A percentile compares a stretch with the other conserved stretches of the same genome.
These are phyloP conservation scores for Cheilosia grossa DNA, from an alignment of 2,888 invertebrate genomes.

Conservation along the genomic window DNA sequence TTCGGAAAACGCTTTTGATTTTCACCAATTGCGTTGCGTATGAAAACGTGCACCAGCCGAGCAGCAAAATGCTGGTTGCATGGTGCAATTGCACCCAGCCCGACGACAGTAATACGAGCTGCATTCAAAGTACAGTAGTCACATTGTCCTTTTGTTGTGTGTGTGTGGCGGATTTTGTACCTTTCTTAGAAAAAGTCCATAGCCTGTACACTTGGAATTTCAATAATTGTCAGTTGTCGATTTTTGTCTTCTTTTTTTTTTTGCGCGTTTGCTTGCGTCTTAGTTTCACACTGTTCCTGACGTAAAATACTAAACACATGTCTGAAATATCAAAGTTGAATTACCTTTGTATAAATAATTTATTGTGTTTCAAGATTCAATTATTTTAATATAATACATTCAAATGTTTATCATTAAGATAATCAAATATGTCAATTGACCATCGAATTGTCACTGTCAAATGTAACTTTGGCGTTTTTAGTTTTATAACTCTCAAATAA, in stretches of 20 bases:
- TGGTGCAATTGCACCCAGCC: conserved; percentile 15
- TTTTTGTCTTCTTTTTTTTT: background rate
- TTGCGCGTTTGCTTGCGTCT: conserved; percentile 9
- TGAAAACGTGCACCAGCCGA: conserved; percentile 15
- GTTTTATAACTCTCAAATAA: too few species aligned
- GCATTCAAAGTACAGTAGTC: conserved; percentile 40
- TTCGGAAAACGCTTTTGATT: conserved; percentile 40
- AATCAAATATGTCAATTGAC: too few species aligned
- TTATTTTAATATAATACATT: too few species aligned
- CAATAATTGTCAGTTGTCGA: conserved; percentile 42
- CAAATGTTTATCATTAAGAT: too few species aligned
- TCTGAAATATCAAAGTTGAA: too few species aligned
- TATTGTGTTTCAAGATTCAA: too few species aligned
- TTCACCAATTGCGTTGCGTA: conserved; percentile 39
- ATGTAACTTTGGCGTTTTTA: too few species aligned
- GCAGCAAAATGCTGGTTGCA: conserved; percentile 10
- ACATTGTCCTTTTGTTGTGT: conserved; percentile 19
- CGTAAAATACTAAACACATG: too few species aligned
- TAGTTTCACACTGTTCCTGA: conserved; percentile 9
- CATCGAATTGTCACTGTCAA: too few species aligned
- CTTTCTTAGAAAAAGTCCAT: conserved; percentile 28
- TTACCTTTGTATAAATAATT: too few species aligned
- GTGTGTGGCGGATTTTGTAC: conserved; percentile 12
- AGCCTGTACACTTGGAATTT: conserved; percentile 25
- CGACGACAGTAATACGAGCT: conserved; percentile 18